Base-by-base conservation (phyloP, 2,888 invertebrate species). In the Agriotes lineatus region DNA sequence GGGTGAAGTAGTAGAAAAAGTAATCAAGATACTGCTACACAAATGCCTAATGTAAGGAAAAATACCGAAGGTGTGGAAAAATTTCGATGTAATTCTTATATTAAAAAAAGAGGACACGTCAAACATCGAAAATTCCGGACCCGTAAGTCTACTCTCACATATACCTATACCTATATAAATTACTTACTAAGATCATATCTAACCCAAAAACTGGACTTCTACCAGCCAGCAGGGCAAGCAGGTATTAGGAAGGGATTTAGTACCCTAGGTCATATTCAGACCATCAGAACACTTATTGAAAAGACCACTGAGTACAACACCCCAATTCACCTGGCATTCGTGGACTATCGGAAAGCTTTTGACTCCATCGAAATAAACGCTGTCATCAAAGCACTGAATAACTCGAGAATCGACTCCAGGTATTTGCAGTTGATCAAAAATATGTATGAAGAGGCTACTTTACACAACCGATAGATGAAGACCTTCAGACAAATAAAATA, bases 301-400 rank as follows among this genome's bases (percentile, higher is more conserved):
- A 52, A 30, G 2, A 33, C 52, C 20, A 52, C 30, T 6, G 30
- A 52, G 14, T 52, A 30, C 14, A 52, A 52, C 33, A 52, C 16
- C 14, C 52, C 52, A 3, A 52, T 52, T 9, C 18, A 52, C 5
- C 9, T 52, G 16, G 52, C 30, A 4, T 45, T 45, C 19, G 45
- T 45, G 45, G 45, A 45, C 19, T 45, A 45, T 45, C 1, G 19
- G n/a, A 45, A 18, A 19, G 45, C 45, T 2, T 45, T 45, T 45
- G 19, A 45, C n/a, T 6, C 45, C 5, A 18, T 52, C 16, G 14
- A 52, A 52, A 52, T 16, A 30, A 1, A 16, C 3, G 52, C 52
- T 7, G 30, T 52, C 2, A 30, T 52, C 9, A 12, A 1, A 30
- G 30, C 52, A 33, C 3, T 30, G 16, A 4, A 52, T 1, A 0